Evolutionary conservation across 1,140 invertebrate species (phyloP).

Genomic region (Eupeodes corollae): DNA sequence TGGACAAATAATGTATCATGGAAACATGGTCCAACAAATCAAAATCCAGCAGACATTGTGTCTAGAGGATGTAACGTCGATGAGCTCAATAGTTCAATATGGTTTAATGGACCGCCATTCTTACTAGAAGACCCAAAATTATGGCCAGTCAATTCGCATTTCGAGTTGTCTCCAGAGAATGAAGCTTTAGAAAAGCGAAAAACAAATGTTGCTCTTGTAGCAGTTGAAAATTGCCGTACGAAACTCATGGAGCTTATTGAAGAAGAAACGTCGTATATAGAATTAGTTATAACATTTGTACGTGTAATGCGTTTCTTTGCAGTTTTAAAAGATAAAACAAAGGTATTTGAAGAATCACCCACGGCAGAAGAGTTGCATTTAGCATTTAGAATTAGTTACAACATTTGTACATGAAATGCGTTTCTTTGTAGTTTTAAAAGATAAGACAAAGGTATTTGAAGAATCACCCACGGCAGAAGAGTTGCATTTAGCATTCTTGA

Average conservation of each 20-base stretch:
- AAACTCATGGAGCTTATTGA: not conserved
- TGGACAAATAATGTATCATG: constrained; percentile 11
- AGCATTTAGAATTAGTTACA: too few relatives aligned
- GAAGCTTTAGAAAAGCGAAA: constrained; percentile 1
- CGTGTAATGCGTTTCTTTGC: not conserved
- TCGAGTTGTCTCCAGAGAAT: not conserved
- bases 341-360: not conserved
- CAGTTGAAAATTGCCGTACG: not conserved
- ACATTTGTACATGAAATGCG: too few relatives aligned
- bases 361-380: not conserved
- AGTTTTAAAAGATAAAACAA: not conserved
- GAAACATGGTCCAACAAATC: constrained; percentile 21
- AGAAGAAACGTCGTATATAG: not conserved
- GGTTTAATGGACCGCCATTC: constrained; percentile 22
- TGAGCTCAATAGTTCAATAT: constrained; percentile 18
- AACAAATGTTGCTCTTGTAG: not conserved
- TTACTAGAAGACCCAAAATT: not conserved
- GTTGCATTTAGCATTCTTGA: too few relatives aligned
- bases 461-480: too few relatives aligned
- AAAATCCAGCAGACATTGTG: constrained; percentile 31
- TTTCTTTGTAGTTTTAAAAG: too few relatives aligned
- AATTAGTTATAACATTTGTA: not conserved
- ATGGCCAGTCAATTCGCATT: constrained; percentile 1
- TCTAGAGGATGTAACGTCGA: constrained; percentile 18
- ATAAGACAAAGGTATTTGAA: too few relatives aligned